These are phyloP conservation scores for Alethe diademata DNA, from an alignment of 2,113 vertebrate genomes.

Conservation along the genomic window DNA sequence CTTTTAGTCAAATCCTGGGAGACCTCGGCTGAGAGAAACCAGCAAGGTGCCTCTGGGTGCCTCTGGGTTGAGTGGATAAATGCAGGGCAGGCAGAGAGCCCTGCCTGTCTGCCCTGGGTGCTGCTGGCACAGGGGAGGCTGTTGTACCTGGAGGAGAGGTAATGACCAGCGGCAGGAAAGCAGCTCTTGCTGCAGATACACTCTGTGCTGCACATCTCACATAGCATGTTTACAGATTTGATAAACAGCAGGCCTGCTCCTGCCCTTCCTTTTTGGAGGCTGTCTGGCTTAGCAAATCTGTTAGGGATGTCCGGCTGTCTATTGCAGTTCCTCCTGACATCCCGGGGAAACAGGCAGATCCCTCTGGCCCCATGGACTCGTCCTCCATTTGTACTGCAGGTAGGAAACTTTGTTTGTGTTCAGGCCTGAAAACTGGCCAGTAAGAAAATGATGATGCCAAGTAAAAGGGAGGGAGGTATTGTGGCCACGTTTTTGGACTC, in stretches of 20 bases:
- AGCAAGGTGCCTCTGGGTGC: neutral
- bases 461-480: neutral
- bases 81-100: neutral
- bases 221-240: neutral
- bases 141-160: neutral
- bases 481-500: neutral
- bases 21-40: rapidly evolving
- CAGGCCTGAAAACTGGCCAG: neutral
- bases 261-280: neutral
- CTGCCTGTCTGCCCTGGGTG: neutral
- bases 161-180: neutral
- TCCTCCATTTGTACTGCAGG: neutral
- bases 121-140: neutral
- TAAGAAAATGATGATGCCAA: neutral
- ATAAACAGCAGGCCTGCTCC: neutral
- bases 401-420: neutral
- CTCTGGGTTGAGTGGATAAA: neutral
- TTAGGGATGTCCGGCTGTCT: neutral
- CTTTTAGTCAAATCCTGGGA: neutral
- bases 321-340: neutral
- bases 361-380: neutral
- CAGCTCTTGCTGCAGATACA: neutral
- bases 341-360: neutral
- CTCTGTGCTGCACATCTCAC: neutral
- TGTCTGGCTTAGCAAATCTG: neutral